A percentile compares a stretch with the other conserved stretches of the same genome.
These are phyloP conservation scores for Pygoscelis antarcticus DNA, from an alignment of 2,113 vertebrate genomes.

Conservation along the genomic window DNA sequence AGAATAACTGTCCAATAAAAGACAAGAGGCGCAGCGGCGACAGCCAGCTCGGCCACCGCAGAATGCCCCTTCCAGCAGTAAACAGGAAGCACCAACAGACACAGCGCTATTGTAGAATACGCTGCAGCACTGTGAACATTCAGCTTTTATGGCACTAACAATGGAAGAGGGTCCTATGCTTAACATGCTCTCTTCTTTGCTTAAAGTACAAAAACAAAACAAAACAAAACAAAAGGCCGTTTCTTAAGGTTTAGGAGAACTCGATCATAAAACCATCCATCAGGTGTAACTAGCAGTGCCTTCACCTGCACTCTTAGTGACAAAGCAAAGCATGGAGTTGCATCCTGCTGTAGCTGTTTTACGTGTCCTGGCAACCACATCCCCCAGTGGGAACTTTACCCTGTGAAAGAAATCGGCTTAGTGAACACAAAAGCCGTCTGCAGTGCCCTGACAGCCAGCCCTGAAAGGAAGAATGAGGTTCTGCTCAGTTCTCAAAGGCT, in stretches of 20 bases:
- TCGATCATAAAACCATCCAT: not conserved
- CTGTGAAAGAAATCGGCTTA: constrained; percentile 72
- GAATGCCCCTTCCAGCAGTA: not conserved
- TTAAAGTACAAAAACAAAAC: not conserved
- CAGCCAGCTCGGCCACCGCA: fast-evolving
- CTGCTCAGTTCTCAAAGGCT: constrained; percentile 64
- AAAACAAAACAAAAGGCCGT: not conserved
- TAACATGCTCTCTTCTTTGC: not conserved
- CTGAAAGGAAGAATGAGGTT: constrained; percentile 68
- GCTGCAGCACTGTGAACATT: fast-evolving
- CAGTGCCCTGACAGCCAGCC: constrained; percentile 57
- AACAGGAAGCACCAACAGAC: not conserved
- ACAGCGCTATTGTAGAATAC: not conserved
- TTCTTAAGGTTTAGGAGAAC: not conserved
- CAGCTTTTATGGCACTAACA: not conserved
- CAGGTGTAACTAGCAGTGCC: not conserved
- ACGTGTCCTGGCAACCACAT: constrained; percentile 74
- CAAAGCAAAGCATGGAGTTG: not conserved
- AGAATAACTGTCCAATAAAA: not conserved
- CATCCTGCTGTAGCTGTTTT: constrained; percentile 40
- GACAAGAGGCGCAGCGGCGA: fast-evolving
- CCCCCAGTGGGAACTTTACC: constrained; percentile 58
- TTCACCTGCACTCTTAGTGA: not conserved
- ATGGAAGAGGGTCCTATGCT: not conserved
- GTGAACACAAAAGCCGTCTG: constrained; percentile 64